These are phyloP conservation scores for Melieria crassipennis DNA, from an alignment of 2,888 invertebrate species.

Conservation along the genomic window DNA sequence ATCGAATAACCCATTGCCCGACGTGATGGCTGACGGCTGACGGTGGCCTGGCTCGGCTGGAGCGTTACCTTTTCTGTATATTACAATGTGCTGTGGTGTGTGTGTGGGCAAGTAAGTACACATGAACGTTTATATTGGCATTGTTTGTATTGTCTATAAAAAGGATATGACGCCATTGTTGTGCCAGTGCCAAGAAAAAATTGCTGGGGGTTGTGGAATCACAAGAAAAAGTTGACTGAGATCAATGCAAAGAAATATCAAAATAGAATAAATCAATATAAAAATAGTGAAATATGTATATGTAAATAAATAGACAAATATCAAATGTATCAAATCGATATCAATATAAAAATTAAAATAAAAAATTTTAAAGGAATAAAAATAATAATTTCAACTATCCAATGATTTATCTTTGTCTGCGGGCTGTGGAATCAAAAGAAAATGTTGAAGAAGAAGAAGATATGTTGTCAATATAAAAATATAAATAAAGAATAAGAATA, in stretches of 20 bases:
- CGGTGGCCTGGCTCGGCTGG: neutral
- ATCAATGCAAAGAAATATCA: conserved; percentile 1
- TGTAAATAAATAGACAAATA: too few species aligned
- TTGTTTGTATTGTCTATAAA: too few species aligned
- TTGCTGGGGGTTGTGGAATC: too few species aligned
- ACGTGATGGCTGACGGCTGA: neutral
- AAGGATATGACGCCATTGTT: too few species aligned
- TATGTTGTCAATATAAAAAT: too few species aligned
- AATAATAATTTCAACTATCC: too few species aligned
- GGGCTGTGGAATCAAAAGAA: too few species aligned
- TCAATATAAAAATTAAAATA: neutral
- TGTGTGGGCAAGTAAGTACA: neutral
- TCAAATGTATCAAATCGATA: neutral
- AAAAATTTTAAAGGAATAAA: too few species aligned
- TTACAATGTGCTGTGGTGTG: neutral
- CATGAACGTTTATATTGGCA: neutral
- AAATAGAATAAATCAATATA: conserved; percentile 6
- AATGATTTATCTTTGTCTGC: too few species aligned
- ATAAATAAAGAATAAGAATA: neutral
- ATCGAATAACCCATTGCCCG: conserved; percentile 9
- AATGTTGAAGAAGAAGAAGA: too few species aligned
- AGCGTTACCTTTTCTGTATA: neutral
- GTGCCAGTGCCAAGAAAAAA: too few species aligned
- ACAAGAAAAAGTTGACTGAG: too few species aligned
- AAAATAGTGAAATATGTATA: neutral